Evolutionary conservation across 2,113 vertebrate species (phyloP).

Genomic region (Todiramphus chloris): DNA sequence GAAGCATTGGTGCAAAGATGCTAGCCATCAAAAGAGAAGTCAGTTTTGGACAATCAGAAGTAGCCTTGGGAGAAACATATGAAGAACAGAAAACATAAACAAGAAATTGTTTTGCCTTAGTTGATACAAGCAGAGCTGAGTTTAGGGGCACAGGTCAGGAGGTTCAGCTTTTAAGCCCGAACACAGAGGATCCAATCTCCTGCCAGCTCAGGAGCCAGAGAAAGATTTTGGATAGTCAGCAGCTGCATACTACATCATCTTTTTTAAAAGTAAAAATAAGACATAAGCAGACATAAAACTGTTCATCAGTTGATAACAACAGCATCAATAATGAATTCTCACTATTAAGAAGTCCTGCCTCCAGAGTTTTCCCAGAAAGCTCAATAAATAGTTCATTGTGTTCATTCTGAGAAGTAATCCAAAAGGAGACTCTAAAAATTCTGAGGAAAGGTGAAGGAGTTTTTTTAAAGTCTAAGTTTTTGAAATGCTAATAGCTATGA

Average conservation of each 20-base stretch:
- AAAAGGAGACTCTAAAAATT: neutral
- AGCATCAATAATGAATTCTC: conserved; percentile 28
- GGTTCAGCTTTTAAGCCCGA: neutral
- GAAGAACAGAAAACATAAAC: neutral
- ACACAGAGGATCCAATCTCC: neutral
- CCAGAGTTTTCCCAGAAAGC: conserved; percentile 14
- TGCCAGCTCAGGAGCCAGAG: neutral
- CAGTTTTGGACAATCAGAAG: neutral
- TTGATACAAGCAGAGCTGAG: neutral
- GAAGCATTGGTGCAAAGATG: neutral
- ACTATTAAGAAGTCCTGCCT: conserved; percentile 24
- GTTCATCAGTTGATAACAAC: neutral
- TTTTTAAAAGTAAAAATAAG: neutral
- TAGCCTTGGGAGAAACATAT: neutral
- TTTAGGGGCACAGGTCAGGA: neutral
- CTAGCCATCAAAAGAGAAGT: neutral
- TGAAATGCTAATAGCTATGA: neutral
- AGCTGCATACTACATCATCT: neutral
- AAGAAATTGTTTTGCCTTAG: neutral
- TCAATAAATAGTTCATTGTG: conserved; percentile 31
- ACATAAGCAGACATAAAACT: neutral
- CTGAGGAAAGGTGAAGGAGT: neutral
- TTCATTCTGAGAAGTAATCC: neutral
- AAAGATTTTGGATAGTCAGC: neutral
- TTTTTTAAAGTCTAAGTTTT: neutral